These are phyloP conservation scores for Marmota monax DNA, from an alignment of 2,113 vertebrate species.

Conservation along the genomic window DNA sequence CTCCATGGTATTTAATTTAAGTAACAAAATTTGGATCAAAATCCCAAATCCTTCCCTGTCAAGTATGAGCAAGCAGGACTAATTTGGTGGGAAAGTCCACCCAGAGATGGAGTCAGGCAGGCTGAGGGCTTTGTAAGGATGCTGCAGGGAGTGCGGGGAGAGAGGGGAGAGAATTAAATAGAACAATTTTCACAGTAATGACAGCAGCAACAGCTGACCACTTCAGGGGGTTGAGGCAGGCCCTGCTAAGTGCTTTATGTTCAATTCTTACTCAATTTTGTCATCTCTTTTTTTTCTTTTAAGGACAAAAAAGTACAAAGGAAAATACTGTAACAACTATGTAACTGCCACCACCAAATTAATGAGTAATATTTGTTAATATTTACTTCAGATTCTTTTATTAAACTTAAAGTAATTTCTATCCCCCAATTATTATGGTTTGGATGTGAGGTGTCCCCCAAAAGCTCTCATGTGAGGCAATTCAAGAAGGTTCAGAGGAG, in stretches of 20 bases:
- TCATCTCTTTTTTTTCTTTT: neutral
- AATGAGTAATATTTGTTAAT: neutral
- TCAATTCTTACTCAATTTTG: neutral
- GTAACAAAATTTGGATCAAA: conserved; percentile 45
- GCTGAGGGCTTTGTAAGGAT: neutral
- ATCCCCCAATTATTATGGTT: neutral
- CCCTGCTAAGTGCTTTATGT: neutral
- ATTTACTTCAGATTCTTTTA: neutral
- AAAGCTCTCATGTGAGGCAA: too few species aligned
- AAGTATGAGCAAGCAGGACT: neutral
- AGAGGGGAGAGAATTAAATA: neutral
- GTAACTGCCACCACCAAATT: neutral
- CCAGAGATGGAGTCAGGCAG: neutral
- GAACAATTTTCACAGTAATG: neutral
- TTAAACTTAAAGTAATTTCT: neutral
- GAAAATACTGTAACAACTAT: neutral
- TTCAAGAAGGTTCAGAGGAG: too few species aligned
- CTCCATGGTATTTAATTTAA: conserved; percentile 48
- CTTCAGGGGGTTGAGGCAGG: neutral
- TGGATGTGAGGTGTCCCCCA: too few species aligned
- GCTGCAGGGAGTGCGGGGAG: neutral
- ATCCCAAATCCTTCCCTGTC: conserved; percentile 37
- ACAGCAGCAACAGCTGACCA: neutral
- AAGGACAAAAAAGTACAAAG: neutral
- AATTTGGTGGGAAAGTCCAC: neutral